Percentiles rank a stretch among this genome's conserved stretches.
These are phyloP conservation scores for Polymixis flavicincta DNA, from an alignment of 2,888 invertebrate species.

Conservation along the genomic window DNA sequence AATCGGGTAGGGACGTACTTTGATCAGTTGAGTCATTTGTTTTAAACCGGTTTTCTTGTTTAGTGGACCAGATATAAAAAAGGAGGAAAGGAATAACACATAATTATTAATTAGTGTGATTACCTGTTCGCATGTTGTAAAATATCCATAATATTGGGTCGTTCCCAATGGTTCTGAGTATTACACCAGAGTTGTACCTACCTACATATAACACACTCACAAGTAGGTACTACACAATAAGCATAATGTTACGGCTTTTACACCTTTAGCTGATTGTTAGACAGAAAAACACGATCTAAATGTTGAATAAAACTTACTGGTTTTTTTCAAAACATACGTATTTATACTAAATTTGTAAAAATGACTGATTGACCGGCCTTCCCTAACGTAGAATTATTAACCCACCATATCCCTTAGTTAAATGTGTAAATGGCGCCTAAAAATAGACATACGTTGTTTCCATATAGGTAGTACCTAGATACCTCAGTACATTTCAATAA, in stretches of 20 bases:
- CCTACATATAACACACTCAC: not conserved
- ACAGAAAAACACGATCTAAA: not conserved
- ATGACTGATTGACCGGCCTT: not conserved
- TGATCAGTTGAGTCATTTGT: conserved; percentile 42
- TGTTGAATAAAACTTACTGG: not conserved
- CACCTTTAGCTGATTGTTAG: not conserved
- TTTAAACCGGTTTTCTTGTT: conserved; percentile 5
- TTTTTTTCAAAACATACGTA: not conserved
- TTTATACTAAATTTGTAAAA: not conserved
- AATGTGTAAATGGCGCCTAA: no score
- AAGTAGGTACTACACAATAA: not conserved
- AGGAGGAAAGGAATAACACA: no score
- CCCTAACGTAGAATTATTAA: not conserved
- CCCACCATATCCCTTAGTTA: no score
- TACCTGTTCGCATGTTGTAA: not conserved
- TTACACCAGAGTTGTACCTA: not conserved
- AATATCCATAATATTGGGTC: not conserved
- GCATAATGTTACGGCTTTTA: not conserved
- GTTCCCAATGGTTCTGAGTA: not conserved
- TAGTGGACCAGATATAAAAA: not conserved
- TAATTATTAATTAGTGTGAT: no score
- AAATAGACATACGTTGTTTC: not conserved
- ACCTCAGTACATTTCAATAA: not conserved
- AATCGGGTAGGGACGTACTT: not conserved
- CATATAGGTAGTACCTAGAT: not conserved